These are phyloP conservation scores for Nomia melanderi DNA, from an alignment of 1,140 invertebrate species.

Conservation along the genomic window DNA sequence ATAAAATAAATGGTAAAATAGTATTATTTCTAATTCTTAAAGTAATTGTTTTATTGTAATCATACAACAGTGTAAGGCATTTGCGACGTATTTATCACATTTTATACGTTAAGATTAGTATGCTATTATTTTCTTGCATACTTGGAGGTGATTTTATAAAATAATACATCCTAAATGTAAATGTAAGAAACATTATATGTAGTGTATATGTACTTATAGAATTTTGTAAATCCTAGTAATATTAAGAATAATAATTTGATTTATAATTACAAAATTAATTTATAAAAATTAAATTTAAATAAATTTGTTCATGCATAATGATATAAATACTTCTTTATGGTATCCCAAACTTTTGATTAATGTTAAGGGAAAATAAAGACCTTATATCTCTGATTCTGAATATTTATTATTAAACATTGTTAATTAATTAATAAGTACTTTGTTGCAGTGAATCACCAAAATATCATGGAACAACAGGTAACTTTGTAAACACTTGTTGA, in stretches of 20 bases:
- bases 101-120: slow-evolving; percentile 17
- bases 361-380: too few relatives aligned
- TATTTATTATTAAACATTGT: too few relatives aligned
- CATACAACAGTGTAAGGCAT: neutral
- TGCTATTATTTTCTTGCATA: neutral
- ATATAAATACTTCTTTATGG: too few relatives aligned
- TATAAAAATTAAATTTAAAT: neutral
- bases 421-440: too few relatives aligned
- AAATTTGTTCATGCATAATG: neutral
- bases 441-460: too few relatives aligned
- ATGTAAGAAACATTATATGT: neutral
- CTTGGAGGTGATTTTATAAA: neutral
- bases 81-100: slow-evolving; percentile 11
- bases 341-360: too few relatives aligned
- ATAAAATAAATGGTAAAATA: slow-evolving; percentile 2
- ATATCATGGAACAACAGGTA: too few relatives aligned
- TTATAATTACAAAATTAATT: slow-evolving; percentile 3
- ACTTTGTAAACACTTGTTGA: too few relatives aligned
- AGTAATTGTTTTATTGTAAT: neutral
- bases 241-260: neutral
- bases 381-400: too few relatives aligned
- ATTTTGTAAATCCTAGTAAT: neutral
- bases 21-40: neutral
- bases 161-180: neutral
- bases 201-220: neutral